Percentiles rank a stretch among this genome's conserved stretches.
These are phyloP conservation scores for Drosophila barbarae DNA, from an alignment of 2,888 invertebrate species.

Conservation along the genomic window DNA sequence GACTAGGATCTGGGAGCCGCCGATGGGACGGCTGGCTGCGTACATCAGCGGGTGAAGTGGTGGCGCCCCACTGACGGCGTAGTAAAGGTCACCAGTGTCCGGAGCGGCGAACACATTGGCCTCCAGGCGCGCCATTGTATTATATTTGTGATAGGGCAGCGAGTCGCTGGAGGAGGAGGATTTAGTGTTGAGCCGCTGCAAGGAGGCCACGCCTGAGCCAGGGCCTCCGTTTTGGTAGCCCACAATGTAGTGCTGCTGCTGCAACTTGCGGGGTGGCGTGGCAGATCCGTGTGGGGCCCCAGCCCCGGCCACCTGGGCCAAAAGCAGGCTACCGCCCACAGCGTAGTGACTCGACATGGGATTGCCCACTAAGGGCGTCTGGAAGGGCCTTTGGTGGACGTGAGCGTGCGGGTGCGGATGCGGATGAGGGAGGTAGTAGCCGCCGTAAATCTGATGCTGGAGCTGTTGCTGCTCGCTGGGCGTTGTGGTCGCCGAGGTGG, in stretches of 20 bases:
- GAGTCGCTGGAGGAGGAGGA: constrained; percentile 80
- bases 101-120: constrained; percentile 62
- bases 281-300: constrained; percentile 13
- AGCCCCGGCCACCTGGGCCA: constrained; percentile 43
- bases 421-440: constrained; percentile 47
- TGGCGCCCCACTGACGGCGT: constrained; percentile 55
- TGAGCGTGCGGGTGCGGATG: constrained; percentile 43
- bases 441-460: constrained; percentile 46
- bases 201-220: constrained; percentile 29
- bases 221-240: constrained; percentile 55
- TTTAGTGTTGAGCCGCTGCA: constrained; percentile 75
- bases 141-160: constrained; percentile 76
- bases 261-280: constrained; percentile 33
- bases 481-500: constrained; percentile 55
- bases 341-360: constrained; percentile 57
- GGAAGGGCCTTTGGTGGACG: constrained; percentile 32
- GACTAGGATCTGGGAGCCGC: constrained; percentile 77
- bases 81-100: constrained; percentile 61
- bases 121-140: constrained; percentile 75
- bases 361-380: constrained; percentile 27
- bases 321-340: constrained; percentile 46
- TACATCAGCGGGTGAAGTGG: constrained; percentile 72
- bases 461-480: constrained; percentile 54
- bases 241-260: constrained; percentile 54
- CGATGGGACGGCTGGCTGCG: constrained; percentile 75